Conservation (phyloP, 2,888 invertebrate species). For the Nebria brevicollis region DNA sequence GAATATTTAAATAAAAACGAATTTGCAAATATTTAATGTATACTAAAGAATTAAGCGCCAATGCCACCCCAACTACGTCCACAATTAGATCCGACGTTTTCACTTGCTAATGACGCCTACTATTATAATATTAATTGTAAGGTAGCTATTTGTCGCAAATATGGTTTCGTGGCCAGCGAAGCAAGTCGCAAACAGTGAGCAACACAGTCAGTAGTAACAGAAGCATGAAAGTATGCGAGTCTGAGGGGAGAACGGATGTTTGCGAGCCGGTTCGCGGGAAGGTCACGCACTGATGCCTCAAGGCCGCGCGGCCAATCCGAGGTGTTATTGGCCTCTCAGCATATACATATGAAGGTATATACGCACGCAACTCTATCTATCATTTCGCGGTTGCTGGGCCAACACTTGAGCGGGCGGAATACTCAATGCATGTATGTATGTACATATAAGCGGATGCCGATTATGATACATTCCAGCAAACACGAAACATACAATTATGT, state of each 20-base stretch:
- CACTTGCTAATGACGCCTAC: background rate
- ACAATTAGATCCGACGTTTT: background rate
- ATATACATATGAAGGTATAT: background rate
- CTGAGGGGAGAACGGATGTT: slow-evolving; percentile 8
- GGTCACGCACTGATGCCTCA: slow-evolving; percentile 45
- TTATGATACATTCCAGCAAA: no score
- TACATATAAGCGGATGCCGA: no score
- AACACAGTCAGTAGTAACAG: background rate
- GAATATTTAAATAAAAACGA: no score
- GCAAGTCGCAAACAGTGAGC: background rate
- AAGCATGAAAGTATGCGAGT: slow-evolving; percentile 6
- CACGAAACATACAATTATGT: no score
- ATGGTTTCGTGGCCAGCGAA: background rate
- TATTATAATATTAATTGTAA: background rate
- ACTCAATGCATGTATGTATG: background rate
- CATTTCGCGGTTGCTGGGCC: background rate
- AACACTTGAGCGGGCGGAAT: background rate
- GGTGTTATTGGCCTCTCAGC: slow-evolving; percentile 39
- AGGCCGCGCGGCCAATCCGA: slow-evolving; percentile 30
- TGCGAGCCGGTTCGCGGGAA: slow-evolving; percentile 31
- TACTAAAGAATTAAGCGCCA: background rate
- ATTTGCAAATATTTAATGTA: no score
- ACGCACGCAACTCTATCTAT: background rate
- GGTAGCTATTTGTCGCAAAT: background rate
- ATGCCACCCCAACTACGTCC: background rate